Percentiles rank a stretch among this genome's conserved stretches.
Evolutionary conservation across 1,140 invertebrate genomes (phyloP).

Genomic region (Solenopsis fugax): DNA sequence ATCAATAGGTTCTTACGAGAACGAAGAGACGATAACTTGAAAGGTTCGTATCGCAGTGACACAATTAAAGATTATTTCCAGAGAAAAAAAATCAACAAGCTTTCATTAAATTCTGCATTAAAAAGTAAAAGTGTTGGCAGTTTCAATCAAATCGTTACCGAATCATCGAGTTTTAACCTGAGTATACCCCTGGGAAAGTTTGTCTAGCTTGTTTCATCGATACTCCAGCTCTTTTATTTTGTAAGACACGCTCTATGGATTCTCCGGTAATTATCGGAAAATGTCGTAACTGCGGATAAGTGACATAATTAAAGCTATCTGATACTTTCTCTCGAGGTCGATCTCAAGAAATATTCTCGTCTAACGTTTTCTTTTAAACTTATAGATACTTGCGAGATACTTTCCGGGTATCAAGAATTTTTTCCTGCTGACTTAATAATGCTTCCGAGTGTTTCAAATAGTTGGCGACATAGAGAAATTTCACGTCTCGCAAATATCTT

Average conservation of each 20-base stretch:
- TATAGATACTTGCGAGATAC: not conserved
- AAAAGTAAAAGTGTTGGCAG: conserved; percentile 25
- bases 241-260: conserved; percentile 54
- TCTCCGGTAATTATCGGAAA: conserved; percentile 57
- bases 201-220: conserved; percentile 40
- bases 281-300: conserved; percentile 47
- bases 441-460: not conserved
- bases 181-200: conserved; percentile 34
- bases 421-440: not conserved
- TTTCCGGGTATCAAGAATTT: not conserved
- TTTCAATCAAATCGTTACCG: conserved; percentile 53
- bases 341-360: conserved; percentile 15
- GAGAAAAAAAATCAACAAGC: not conserved
- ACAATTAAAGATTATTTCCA: conserved; percentile 40
- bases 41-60: not conserved
- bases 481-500: not conserved
- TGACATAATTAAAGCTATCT: conserved; percentile 59
- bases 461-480: not conserved
- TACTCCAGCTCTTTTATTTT: conserved; percentile 44
- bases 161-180: conserved; percentile 3
- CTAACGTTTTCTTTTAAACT: not conserved
- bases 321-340: conserved; percentile 32
- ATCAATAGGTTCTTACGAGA: conserved; percentile 30
- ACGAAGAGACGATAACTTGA: not conserved
- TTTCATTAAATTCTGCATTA: conserved; percentile 43